phyloP scores from a whole-genome alignment of 1,140 invertebrate species.

The Heliconius hewitsoni region DNA sequence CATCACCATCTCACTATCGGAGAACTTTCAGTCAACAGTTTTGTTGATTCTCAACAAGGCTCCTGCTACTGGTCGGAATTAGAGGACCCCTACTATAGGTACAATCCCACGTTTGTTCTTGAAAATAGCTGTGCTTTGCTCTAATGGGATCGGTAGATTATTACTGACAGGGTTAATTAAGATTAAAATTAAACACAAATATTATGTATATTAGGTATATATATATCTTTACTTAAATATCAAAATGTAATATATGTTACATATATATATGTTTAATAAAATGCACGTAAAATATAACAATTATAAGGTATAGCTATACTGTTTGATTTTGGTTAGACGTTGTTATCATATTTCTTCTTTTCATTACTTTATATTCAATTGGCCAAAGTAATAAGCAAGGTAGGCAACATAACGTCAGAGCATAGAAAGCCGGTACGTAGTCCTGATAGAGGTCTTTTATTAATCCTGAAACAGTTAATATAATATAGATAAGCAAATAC shows the following conservation, averaged over 20 bases:
- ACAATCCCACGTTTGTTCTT: no score
- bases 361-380: constrained; percentile 54
- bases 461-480: constrained; percentile 55
- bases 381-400: constrained; percentile 69
- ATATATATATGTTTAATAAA: not conserved
- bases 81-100: no score
- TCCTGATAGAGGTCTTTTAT: constrained; percentile 64
- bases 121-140: no score
- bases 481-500: not conserved
- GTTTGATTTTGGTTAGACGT: not conserved
- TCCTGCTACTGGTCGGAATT: no score
- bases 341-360: constrained; percentile 18
- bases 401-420: constrained; percentile 57
- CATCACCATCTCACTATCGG: no score
- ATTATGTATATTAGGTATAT: no score
- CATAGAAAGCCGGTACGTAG: constrained; percentile 69
- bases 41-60: no score
- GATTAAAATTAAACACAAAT: no score
- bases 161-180: no score
- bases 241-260: not conserved
- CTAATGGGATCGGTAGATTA: no score
- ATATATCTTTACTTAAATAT: not conserved
- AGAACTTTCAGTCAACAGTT: no score
- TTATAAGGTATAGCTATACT: not conserved
- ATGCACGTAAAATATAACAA: not conserved